Base-by-base conservation (phyloP, 2,888 invertebrate genomes). In the Patella pellucida region DNA sequence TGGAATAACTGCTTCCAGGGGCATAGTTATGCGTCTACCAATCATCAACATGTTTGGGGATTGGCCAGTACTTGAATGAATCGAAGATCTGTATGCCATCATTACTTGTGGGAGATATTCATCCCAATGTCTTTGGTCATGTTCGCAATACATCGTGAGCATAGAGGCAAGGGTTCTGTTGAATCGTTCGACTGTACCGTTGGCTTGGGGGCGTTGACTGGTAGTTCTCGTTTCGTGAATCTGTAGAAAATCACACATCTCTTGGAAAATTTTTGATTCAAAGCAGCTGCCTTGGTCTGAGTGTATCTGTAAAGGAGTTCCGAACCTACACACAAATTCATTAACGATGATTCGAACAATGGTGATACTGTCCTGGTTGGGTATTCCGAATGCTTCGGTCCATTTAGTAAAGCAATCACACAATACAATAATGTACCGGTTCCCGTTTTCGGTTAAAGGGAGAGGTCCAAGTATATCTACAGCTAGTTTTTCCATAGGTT, bases 31-130 rank as follows among this genome's bases (percentile, higher is more conserved):
- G 19, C 79, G 77, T 7, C 72, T 23, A 3, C 78, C 79, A n/a
- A 79, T 68, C 31, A 78, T 52, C 76, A 81, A 75, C 70, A 73
- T 80, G 19, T 81, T 81, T 54, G 77, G 79, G n/a, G 70, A 74
- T 27, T 73, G 68, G 31, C 76, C 71, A n/a, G 77, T 76, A n/a
- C 52, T 74, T 11, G 68, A 27, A 52, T 81, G 79, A 2, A 68
- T 56, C 5, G 76, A 76, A 3, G 80, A 75, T 67, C 78, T 52
- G 56, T 82, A 82, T 15, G 79, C 79, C 78, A 82, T 80, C 74
- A 79, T 72, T 3, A 80, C 71, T 16, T 80, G 77, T 3, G 74
- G 80, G 2, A 80, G 74, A 51, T 76, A 76, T 9, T 15, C 41
- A 52, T 82, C 80, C 80, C 75, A 80, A 14, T 75, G 12, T 7